Conservation (phyloP, 2,888 invertebrate genomes). For the Pterobdella sp. region DNA sequence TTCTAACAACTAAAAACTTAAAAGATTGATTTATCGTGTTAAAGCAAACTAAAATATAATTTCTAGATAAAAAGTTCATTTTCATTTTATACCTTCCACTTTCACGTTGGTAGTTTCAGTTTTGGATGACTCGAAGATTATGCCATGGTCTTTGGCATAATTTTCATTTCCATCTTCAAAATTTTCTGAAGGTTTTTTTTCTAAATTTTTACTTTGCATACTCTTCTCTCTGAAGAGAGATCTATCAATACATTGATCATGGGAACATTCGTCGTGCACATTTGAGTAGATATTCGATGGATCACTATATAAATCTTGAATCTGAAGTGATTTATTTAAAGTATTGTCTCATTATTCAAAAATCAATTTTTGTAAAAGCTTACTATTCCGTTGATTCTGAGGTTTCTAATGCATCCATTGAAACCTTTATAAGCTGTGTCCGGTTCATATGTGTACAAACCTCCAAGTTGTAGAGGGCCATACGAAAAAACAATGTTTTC, state of each 20-base stretch:
- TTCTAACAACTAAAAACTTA: no score
- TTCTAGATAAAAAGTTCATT: no score
- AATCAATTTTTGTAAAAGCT: constrained; percentile 25
- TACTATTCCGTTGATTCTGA: constrained; percentile 78
- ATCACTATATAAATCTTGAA: constrained; percentile 71
- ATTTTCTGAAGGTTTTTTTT: no score
- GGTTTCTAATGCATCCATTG: constrained; percentile 88
- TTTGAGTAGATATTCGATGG: constrained; percentile 64
- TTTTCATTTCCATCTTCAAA: no score
- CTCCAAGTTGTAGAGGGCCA: constrained; percentile 31
- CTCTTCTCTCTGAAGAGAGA: no score
- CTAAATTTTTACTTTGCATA: no score
- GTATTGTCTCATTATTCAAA: neutral
- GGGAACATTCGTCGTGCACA: constrained; percentile 79
- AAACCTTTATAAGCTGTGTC: constrained; percentile 61
- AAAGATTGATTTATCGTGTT: no score
- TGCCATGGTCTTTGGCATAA: no score
- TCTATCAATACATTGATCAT: constrained; percentile 50
- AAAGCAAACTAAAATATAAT: no score
- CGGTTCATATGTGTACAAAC: neutral
- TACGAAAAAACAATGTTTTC: constrained; percentile 3
- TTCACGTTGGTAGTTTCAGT: no score
- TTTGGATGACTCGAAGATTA: no score
- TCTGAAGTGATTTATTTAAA: constrained; percentile 52
- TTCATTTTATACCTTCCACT: no score